Evolutionary conservation across 2,797 vertebrate genomes (phyloP), one percentile per base, ranked within the genome.

Genomic region (Tangara arthus): DNA sequence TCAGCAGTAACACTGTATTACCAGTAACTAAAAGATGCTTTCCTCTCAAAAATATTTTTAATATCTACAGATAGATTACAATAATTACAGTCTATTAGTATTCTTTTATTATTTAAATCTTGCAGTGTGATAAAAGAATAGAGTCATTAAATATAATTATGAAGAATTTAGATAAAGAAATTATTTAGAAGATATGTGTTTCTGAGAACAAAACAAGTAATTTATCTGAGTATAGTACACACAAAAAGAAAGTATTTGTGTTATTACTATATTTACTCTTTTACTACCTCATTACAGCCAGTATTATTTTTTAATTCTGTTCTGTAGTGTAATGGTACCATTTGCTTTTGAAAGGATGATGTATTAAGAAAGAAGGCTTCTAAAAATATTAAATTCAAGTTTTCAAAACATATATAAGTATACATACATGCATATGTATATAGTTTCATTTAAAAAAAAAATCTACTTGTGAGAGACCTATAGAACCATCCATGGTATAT

Each of bases 51-150:
- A 90, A 82, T 66, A 1, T 81, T 92, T 92, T 88, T 91, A 92
- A 53, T 92, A 82, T 94, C 87, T 90, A 75, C 56, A 66, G 77
- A 92, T 69, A 93, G 63, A 94, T 92, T 94, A 70, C 77, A 91
- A 76, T 94, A 89, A 93, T 96, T 94, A 83, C 23, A 42, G 65
- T 32, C 79, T 72, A 83, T 90, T 94, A 89, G 47, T 42, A 72
- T 88, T 83, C 82, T 91, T 94, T 88, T 93, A 76, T 92, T 95
- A 93, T 95, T 94, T 88, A 94, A 96, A 90, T 83, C 50, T 87
- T 89, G 22, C 47, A 39, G 22, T 76, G 28, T 77, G 79, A 92
- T 90, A 92, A 89, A 97, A 91, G 47, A 95, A 91, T 83, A 46
- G 55, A 76, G 52, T 72, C 57, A 93, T 93, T 97, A 95, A 88